A percentile compares a stretch with the other conserved stretches of the same genome.
Conservation (phyloP, 2,888 invertebrate genomes). For the Yponomeuta cagnagella region DNA sequence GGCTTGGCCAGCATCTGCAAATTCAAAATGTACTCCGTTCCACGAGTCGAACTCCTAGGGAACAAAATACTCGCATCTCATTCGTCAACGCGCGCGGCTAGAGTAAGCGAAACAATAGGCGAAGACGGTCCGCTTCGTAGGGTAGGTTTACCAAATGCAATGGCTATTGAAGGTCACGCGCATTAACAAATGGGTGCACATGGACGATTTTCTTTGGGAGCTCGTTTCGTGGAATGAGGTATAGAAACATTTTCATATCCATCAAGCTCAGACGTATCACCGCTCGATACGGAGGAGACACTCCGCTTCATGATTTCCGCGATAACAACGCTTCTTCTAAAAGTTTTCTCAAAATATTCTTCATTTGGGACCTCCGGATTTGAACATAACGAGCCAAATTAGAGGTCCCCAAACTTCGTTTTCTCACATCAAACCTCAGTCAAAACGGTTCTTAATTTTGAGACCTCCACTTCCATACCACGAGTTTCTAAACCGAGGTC, state of each 20-base stretch:
- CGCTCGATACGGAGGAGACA: not conserved
- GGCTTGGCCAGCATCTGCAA: no score
- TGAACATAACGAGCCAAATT: not conserved
- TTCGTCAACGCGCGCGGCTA: no score
- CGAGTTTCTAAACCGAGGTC: not conserved
- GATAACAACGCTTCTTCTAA: slow-evolving; percentile 18
- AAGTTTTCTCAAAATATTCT: slow-evolving; percentile 32
- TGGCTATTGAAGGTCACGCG: no score
- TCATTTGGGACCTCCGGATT: not conserved
- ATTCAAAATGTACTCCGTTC: no score
- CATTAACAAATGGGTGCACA: no score
- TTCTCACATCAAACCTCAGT: not conserved
- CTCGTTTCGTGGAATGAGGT: no score
- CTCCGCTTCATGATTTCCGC: slow-evolving; percentile 11
- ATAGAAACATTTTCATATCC: not conserved
- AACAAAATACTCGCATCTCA: no score
- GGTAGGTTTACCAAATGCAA: no score
- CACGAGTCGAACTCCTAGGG: no score
- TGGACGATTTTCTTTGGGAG: no score
- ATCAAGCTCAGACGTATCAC: not conserved
- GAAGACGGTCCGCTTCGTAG: no score
- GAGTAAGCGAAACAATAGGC: no score
- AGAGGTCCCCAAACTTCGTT: not conserved
- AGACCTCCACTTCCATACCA: not conserved
- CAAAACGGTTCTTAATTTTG: not conserved